Evolutionary conservation across 64 coral and sea anemone species (phyloP), one percentile per base, ranked within the genome.

Genomic region (Montipora foliosa): DNA sequence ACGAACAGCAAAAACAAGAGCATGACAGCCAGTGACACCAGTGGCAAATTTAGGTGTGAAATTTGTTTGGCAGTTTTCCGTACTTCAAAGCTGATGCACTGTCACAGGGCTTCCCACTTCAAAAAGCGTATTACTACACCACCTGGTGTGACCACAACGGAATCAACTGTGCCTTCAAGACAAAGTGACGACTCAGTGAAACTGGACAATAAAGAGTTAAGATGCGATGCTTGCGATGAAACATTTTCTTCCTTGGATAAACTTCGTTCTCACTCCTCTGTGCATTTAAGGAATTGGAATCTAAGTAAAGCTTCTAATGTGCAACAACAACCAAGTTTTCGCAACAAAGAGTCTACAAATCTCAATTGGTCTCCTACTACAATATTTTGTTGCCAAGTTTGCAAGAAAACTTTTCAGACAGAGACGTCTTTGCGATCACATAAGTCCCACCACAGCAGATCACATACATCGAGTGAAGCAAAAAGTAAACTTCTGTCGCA

Each of bases 81-180:
- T 76, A 12, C 74, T 76, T 76, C 25, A 12, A 46, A 76, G 74
- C 22, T 76, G 10, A 76, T 76, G 74, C 37, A 76, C 29, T 46
- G 74, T 76, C 74, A 76, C 29, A 76, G 74, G 24, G 74, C 74
- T 76, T 14, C 25, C 74, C 74, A 76, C 37, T 76, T 76, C 24
- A 44, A 29, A 46, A 76, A 76, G 74, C 11, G 7, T 6, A 46
- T 14, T 10, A 44, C 37, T 2, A 10, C 74, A 13, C 11, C 37
- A 46, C 74, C 57, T 6, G 29, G 16, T 29, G 6, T 49, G 4
- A 10, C 21, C 50, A 24, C 5, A 13, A 13, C 5, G 10, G 11
- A 60, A 64, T 57, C 53, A 51, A 45, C 24, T 45, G 55, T 29
- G 22, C 55, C 80, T 14, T 5, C 55, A 17, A 44, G 24, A 15